Base-by-base conservation (phyloP, 35 echinoderm and acorn worm genomes). In the Lytechinus variegatus region DNA sequence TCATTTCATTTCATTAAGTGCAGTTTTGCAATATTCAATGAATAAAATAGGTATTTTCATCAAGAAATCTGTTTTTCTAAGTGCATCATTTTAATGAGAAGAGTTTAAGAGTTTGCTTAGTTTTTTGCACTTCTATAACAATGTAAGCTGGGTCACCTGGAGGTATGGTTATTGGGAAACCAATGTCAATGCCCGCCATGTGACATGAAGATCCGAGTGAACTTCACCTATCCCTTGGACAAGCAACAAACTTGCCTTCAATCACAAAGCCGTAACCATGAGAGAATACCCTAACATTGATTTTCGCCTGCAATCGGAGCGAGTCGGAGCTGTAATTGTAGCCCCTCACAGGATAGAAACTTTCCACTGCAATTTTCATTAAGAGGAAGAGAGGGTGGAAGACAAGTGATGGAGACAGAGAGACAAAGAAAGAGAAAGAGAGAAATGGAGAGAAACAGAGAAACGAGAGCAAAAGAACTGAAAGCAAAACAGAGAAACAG, bases 361-460 rank as follows among this genome's bases (percentile, higher is more conserved):
- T 90, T 90, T 90, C 66, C 66, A 79, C 66, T 79, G 66, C 66
- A 79, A 79, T 79, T 90, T 90, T 90, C 88, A 90, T 90, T 90
- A 90, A 90, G 52, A 90, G 88, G 29, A 52, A 54, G 88, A 44
- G 28, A 44, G 52, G 88, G 24, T 33, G 10, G 88, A 90, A 90
- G 52, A 90, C 28, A 14, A 52, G 88, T 12, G 16, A 79, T n/a
- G 11, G 88, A 90, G 27, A 90, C 14, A 90, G 88, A 90, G 29
- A 52, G 88, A 89, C 27, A 44, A 27, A 89, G 87, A 52, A 29
- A 89, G 87, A 89, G 11, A 29, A 5, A 21, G 61, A 19, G 12
- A 24, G 66, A n/a, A 24, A 6, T 3, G 0, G 21, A 79, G 14
- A 71, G 61, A 79, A 79, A 44, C 33, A 44, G 33, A 44, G 33